Percentiles rank a stretch among this genome's conserved stretches.
phyloP scores from a whole-genome alignment of 2,888 invertebrate species.

The Ecliptopera silaceata region DNA sequence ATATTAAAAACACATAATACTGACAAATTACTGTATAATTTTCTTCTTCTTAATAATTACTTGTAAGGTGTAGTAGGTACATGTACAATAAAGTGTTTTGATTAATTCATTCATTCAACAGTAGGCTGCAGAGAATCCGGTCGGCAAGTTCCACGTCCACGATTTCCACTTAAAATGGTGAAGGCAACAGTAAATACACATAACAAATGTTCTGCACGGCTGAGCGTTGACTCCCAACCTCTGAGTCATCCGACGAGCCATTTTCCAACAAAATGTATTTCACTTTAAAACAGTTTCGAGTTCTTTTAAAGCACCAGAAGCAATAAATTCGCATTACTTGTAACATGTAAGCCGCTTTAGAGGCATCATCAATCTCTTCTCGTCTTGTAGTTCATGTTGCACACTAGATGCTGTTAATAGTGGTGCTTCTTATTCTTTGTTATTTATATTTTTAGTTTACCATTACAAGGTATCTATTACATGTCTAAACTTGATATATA shows the following conservation, averaged over 20 bases:
- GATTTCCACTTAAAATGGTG: background rate
- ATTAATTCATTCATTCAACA: too few species aligned
- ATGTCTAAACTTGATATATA: too few species aligned
- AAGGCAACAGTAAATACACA: background rate
- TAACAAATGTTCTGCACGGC: background rate
- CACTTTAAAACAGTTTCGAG: slow-evolving; percentile 14
- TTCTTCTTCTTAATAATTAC: too few species aligned
- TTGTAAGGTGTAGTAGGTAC: too few species aligned
- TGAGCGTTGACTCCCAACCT: background rate
- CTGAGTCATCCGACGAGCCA: slow-evolving; percentile 2
- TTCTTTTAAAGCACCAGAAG: slow-evolving; percentile 28
- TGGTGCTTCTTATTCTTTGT: background rate
- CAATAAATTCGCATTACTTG: slow-evolving; percentile 52
- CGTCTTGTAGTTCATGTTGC: slow-evolving; percentile 37
- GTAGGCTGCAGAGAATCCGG: too few species aligned
- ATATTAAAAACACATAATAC: too few species aligned
- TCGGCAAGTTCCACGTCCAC: background rate
- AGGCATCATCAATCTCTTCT: slow-evolving; percentile 62
- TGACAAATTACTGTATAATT: too few species aligned
- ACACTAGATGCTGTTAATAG: slow-evolving; percentile 1
- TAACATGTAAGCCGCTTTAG: slow-evolving; percentile 37
- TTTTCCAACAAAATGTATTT: slow-evolving; percentile 14
- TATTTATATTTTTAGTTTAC: background rate
- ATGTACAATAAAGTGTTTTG: too few species aligned
- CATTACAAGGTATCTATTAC: too few species aligned